Percentiles rank a stretch among this genome's conserved stretches.
Conservation (phyloP, 1,140 invertebrate genomes). For the Brachionus sp. region DNA sequence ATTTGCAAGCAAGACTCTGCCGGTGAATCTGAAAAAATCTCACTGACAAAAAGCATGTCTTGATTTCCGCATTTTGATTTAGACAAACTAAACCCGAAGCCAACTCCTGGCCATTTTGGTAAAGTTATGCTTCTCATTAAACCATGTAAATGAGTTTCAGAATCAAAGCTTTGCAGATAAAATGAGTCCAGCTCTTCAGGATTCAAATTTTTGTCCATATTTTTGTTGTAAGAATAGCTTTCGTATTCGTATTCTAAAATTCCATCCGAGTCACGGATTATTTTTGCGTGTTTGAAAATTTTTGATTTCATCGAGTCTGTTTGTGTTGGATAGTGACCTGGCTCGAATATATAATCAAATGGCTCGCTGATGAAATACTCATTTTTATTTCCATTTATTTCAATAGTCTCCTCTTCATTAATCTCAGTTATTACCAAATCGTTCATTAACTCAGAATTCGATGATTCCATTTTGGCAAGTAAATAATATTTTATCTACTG, state of each 20-base stretch:
- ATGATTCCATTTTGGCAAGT: background rate
- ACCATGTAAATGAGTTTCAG: constrained; percentile 30
- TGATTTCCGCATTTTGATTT: background rate
- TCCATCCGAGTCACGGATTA: background rate
- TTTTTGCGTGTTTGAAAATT: constrained; percentile 2
- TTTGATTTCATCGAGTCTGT: background rate
- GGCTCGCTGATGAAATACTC: constrained; percentile 41
- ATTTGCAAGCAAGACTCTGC: constrained; percentile 20
- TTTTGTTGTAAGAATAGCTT: background rate
- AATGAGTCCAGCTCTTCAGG: background rate
- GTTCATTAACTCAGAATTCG: background rate
- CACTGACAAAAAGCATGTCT: constrained; percentile 14
- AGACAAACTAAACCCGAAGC: constrained; percentile 33
- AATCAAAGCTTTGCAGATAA: background rate
- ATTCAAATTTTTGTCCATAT: background rate
- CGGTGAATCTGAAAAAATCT: constrained; percentile 1
- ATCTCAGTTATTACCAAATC: constrained; percentile 29
- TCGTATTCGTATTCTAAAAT: constrained; percentile 31
- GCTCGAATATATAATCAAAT: constrained; percentile 44
- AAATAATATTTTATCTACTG: background rate
- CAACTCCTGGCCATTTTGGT: constrained; percentile 20
- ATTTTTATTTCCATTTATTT: background rate
- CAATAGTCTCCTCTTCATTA: background rate
- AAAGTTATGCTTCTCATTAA: constrained; percentile 11
- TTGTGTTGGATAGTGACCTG: constrained; percentile 10